phyloP scores from a whole-genome alignment of 35 echinoderm and acorn worm species.

The Heliocidaris tuberculata region DNA sequence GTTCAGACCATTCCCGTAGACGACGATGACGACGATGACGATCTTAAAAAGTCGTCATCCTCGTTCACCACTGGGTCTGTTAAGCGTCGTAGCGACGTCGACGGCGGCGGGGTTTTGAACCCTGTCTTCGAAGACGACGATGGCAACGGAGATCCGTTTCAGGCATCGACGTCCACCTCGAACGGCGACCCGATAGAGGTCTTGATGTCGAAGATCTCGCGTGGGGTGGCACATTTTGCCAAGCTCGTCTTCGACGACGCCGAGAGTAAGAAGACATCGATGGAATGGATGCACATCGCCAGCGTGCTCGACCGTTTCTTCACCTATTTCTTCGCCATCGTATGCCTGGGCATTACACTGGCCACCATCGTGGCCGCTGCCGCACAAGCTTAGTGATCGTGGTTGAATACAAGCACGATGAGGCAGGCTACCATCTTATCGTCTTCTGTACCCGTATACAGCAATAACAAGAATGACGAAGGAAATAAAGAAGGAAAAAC shows the following conservation, averaged over 20 bases:
- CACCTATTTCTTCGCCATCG: conserved; percentile 53
- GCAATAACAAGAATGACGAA: no score
- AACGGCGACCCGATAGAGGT: conserved; percentile 46
- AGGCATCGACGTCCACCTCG: conserved; percentile 1
- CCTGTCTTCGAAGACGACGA: conserved; percentile 84
- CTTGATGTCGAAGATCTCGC: conserved; percentile 57
- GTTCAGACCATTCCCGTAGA: conserved; percentile 31
- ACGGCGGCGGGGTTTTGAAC: conserved; percentile 60
- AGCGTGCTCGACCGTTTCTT: conserved; percentile 69
- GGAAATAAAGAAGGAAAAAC: no score
- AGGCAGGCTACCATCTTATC: not conserved
- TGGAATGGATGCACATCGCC: conserved; percentile 78
- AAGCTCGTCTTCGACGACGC: conserved; percentile 46
- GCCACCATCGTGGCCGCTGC: conserved; percentile 44
- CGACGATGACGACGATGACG: conserved; percentile 52
- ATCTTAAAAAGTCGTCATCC: conserved; percentile 8
- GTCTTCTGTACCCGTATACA: not conserved
- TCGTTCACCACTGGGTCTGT: not conserved
- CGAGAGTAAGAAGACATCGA: conserved; percentile 54
- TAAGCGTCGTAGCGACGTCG: not conserved
- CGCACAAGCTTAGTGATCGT: not conserved
- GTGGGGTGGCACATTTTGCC: conserved; percentile 55
- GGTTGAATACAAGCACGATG: not conserved
- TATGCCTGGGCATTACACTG: conserved; percentile 15
- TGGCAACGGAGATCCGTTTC: conserved; percentile 46